Evolutionary conservation across 2,888 invertebrate genomes (phyloP).

Genomic region (Spodoptera exigua): DNA sequence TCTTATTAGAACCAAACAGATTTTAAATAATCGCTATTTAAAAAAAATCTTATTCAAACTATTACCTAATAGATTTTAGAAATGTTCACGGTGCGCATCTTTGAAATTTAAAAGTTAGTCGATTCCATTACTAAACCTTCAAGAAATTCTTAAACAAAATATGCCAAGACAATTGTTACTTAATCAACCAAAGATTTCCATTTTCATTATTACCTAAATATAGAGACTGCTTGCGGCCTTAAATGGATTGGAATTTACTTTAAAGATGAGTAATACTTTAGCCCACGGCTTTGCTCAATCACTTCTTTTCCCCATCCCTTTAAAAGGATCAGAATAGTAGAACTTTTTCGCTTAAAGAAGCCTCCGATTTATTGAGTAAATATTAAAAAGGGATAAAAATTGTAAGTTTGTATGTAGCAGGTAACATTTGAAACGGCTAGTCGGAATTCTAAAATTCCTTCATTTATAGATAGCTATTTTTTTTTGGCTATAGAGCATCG

Average conservation of each 20-base stretch:
- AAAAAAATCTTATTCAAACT: not conserved
- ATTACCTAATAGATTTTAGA: not conserved
- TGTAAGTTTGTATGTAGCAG: no score
- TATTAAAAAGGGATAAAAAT: no score
- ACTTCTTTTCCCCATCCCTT: no score
- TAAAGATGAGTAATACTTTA: not conserved
- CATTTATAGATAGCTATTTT: no score
- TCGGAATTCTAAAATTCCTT: no score
- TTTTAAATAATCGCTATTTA: not conserved
- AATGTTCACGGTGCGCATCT: not conserved
- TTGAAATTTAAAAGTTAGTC: not conserved
- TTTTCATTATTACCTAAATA: constrained; percentile 6
- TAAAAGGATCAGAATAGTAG: no score
- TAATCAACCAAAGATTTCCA: constrained; percentile 6
- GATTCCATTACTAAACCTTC: not conserved
- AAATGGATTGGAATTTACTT: constrained; percentile 6
- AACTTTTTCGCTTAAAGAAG: no score
- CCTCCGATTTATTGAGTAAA: no score
- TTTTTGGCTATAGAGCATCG: no score
- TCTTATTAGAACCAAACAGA: no score
- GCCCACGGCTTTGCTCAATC: no score
- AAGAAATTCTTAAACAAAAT: constrained; percentile 11
- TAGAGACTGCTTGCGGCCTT: not conserved
- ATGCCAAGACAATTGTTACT: not conserved
- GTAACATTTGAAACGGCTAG: no score